phyloP scores from a whole-genome alignment of 2,113 vertebrate genomes.

The Cynocephalus volans region DNA sequence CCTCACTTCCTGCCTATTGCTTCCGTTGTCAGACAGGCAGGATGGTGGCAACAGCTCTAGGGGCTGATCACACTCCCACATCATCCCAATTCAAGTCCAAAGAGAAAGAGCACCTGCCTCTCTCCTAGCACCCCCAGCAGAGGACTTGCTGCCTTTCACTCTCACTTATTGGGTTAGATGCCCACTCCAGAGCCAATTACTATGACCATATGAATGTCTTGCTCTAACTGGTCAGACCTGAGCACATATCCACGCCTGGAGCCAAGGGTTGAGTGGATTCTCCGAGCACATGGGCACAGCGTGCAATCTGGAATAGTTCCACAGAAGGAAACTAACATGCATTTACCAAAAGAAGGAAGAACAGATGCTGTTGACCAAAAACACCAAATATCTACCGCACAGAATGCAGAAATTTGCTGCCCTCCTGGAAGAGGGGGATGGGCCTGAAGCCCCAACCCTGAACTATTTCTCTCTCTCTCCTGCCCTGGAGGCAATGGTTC shows the following conservation, averaged over 20 bases:
- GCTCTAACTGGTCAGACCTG: neutral
- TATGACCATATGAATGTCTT: neutral
- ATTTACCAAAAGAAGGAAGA: slow-evolving; percentile 5
- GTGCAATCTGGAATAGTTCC: neutral
- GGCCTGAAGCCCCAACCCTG: neutral
- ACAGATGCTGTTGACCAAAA: neutral
- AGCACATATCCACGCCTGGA: neutral
- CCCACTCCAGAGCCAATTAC: neutral
- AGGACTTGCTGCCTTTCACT: neutral
- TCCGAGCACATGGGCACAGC: rapidly evolving
- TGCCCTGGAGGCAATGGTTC: slow-evolving; percentile 65
- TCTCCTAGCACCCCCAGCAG: neutral
- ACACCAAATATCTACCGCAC: neutral
- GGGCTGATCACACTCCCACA: rapidly evolving
- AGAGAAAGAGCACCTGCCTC: neutral
- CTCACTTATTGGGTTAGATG: neutral
- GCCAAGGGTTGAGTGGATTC: neutral
- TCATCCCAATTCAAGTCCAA: slow-evolving; percentile 2
- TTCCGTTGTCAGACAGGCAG: neutral
- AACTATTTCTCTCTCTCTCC: slow-evolving; percentile 49
- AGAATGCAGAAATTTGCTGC: neutral
- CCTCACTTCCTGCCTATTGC: neutral
- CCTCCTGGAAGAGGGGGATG: neutral
- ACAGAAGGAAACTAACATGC: neutral
- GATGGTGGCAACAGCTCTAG: neutral